These are phyloP conservation scores for Zonotrichia albicollis DNA, from an alignment of 2,797 vertebrate species.

Conservation along the genomic window DNA sequence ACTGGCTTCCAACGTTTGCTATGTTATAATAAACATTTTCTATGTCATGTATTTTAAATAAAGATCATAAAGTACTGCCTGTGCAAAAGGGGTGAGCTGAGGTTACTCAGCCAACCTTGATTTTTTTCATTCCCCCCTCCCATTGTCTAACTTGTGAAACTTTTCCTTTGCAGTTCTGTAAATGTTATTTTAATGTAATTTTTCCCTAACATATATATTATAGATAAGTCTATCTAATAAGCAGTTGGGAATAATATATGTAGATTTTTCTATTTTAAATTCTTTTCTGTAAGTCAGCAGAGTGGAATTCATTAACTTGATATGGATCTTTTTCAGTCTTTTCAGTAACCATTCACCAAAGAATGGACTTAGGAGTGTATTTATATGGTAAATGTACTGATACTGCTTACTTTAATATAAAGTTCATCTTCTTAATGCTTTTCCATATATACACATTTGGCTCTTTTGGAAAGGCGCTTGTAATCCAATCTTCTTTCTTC, in stretches of 20 bases:
- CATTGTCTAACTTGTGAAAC: not conserved
- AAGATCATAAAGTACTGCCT: not conserved
- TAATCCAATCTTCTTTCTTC: constrained; percentile 39
- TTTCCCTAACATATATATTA: constrained; percentile 31
- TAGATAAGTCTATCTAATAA: constrained; percentile 56
- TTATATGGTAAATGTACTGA: constrained; percentile 56
- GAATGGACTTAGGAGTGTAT: constrained; percentile 54
- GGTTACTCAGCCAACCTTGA: not conserved
- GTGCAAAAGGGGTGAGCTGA: not conserved
- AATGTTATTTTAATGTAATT: constrained; percentile 44
- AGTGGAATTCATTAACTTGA: constrained; percentile 72
- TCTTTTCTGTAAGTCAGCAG: constrained; percentile 59
- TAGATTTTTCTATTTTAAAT: constrained; percentile 62
- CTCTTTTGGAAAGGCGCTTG: not conserved
- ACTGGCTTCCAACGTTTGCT: not conserved
- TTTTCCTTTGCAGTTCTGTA: constrained; percentile 13
- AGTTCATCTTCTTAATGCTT: constrained; percentile 35
- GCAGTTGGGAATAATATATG: constrained; percentile 46
- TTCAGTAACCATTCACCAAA: constrained; percentile 54
- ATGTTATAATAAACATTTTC: not conserved
- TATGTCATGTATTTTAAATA: not conserved
- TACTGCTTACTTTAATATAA: constrained; percentile 54
- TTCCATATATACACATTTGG: constrained; percentile 23
- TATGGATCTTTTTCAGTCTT: constrained; percentile 58
- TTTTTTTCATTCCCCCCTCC: not conserved